phyloP scores from a whole-genome alignment of 1,140 invertebrate genomes.

The Acromyrmex heyeri region DNA sequence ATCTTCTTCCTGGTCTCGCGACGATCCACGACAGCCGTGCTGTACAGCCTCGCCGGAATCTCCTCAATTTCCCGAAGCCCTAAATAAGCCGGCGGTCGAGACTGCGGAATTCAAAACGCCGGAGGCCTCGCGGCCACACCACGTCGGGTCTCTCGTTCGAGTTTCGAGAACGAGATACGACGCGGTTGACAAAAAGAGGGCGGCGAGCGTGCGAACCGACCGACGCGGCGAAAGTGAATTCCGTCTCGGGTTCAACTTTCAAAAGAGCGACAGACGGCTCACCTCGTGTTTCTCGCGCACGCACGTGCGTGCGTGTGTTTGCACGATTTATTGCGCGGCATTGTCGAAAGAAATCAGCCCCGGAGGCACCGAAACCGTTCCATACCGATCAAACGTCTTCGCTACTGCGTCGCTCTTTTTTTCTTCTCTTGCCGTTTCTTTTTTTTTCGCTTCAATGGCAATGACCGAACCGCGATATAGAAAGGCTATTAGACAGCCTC shows the following conservation, averaged over 20 bases:
- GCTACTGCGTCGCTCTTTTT: slow-evolving; percentile 15
- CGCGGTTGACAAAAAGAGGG: slow-evolving; percentile 74
- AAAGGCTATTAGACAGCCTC: slow-evolving; percentile 62
- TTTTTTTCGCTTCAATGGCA: not conserved
- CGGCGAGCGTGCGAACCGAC: slow-evolving; percentile 75
- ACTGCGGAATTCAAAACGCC: slow-evolving; percentile 27
- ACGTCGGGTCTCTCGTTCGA: slow-evolving; percentile 29
- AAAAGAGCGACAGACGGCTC: slow-evolving; percentile 64
- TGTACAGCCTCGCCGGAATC: not conserved
- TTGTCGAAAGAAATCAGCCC: slow-evolving; percentile 62
- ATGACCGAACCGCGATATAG: slow-evolving; percentile 31
- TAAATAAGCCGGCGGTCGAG: slow-evolving; percentile 33
- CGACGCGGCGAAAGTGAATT: slow-evolving; percentile 77
- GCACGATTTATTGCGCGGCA: slow-evolving; percentile 58
- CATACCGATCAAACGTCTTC: slow-evolving; percentile 15
- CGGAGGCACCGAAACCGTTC: slow-evolving; percentile 26
- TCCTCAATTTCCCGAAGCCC: slow-evolving; percentile 18
- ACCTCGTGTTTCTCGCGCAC: slow-evolving; percentile 41
- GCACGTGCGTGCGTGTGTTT: slow-evolving; percentile 28
- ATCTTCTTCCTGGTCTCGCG: not conserved
- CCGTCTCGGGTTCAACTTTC: slow-evolving; percentile 70
- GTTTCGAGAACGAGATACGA: slow-evolving; percentile 60
- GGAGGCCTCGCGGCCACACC: slow-evolving; percentile 20
- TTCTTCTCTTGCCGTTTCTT: not conserved
- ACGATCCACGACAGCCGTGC: not conserved